A percentile compares a stretch with the other conserved stretches of the same genome.
Conservation (phyloP, 2,888 invertebrate genomes). For the Blera fallax region DNA sequence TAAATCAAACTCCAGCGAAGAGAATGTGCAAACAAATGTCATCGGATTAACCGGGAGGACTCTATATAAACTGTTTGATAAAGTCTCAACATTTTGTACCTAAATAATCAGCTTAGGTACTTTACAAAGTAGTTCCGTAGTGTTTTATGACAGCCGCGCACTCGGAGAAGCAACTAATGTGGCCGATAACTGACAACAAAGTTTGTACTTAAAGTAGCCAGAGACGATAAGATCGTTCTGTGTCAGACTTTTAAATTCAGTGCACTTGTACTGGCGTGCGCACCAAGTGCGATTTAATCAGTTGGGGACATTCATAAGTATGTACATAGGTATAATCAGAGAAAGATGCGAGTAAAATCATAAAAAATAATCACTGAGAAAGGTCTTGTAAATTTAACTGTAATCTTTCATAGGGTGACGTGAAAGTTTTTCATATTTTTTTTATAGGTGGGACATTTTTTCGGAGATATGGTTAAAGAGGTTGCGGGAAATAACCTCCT, state of each 20-base stretch:
- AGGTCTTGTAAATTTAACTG: neutral
- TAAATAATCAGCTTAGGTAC: neutral
- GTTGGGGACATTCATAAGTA: neutral
- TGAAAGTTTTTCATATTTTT: neutral
- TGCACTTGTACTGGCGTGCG: conserved; percentile 21
- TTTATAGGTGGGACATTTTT: neutral
- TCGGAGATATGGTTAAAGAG: neutral
- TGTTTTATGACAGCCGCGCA: neutral
- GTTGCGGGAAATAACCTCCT: too few relatives aligned
- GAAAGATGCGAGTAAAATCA: neutral
- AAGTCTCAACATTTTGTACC: neutral
- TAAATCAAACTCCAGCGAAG: too few relatives aligned
- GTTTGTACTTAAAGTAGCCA: neutral
- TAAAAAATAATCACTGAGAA: neutral
- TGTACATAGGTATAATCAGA: too few relatives aligned
- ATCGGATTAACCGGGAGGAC: neutral
- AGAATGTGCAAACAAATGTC: neutral
- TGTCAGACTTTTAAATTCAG: neutral
- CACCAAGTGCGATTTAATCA: neutral
- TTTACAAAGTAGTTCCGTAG: neutral
- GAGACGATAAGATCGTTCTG: conserved; percentile 15
- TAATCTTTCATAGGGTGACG: neutral
- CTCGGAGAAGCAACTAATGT: neutral
- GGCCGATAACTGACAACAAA: conserved; percentile 11
- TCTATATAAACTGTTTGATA: conserved; percentile 21